A percentile compares a stretch with the other conserved stretches of the same genome.
Evolutionary conservation across 2,113 vertebrate species (phyloP).

Genomic region (Neopipo cinnamomea): DNA sequence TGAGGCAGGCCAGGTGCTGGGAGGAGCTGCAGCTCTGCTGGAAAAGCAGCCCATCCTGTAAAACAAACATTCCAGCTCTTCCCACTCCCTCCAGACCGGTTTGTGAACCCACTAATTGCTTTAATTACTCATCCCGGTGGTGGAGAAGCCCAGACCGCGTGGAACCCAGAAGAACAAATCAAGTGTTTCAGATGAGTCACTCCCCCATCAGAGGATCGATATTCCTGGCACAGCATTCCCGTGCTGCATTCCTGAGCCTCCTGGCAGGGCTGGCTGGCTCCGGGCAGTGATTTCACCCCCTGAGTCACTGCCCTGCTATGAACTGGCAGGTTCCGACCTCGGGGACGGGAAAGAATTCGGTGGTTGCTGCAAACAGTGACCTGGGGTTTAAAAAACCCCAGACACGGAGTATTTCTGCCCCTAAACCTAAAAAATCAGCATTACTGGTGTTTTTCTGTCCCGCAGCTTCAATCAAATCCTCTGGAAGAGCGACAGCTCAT

Average conservation of each 20-base stretch:
- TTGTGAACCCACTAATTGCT: background rate
- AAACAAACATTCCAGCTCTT: constrained; percentile 32
- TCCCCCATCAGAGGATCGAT: constrained; percentile 3
- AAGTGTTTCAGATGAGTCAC: background rate
- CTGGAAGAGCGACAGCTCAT: background rate
- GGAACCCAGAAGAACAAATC: background rate
- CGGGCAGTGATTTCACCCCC: background rate
- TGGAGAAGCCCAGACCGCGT: background rate
- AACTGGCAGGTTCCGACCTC: background rate
- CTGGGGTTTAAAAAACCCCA: background rate
- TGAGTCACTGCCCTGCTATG: background rate
- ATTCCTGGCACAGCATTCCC: constrained; percentile 30
- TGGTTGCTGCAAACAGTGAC: background rate
- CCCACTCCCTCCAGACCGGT: background rate
- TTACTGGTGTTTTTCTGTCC: accelerated
- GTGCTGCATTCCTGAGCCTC: constrained; percentile 14
- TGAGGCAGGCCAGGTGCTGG: background rate
- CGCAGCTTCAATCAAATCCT: background rate
- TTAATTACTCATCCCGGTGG: background rate
- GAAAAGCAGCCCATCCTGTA: background rate
- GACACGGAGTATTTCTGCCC: background rate
- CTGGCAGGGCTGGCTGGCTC: background rate
- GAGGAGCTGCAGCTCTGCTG: background rate
- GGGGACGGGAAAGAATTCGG: background rate
- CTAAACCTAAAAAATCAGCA: background rate